phyloP scores from a whole-genome alignment of 2,797 vertebrate species.

The Acanthis flammea region DNA sequence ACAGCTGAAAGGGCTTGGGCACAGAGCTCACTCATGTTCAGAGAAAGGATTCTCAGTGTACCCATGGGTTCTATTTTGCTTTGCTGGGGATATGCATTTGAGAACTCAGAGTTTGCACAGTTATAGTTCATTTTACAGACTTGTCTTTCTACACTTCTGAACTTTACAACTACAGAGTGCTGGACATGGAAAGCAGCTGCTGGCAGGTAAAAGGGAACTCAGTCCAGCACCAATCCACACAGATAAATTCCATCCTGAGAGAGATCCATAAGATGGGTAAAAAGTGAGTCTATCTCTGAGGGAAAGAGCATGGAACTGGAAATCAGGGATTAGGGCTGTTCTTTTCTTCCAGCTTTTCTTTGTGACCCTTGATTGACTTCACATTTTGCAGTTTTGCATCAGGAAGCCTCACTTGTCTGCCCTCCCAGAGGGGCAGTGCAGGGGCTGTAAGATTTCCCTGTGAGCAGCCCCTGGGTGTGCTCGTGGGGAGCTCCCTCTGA shows the following conservation, averaged over 20 bases:
- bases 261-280: background rate
- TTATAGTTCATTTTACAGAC: background rate
- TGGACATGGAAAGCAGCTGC: background rate
- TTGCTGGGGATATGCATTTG: background rate
- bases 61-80: background rate
- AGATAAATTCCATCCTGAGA: background rate
- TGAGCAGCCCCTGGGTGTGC: too few species aligned
- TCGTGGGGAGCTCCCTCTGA: background rate
- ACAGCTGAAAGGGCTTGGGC: background rate
- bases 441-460: background rate
- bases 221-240: background rate
- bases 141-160: background rate
- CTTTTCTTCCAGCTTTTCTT: background rate
- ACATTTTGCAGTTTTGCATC: background rate
- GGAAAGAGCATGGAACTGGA: background rate
- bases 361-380: background rate
- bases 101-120: background rate
- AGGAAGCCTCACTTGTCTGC: accelerated
- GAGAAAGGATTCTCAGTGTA: background rate
- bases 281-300: background rate
- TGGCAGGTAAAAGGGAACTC: background rate
- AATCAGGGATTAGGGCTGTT: background rate
- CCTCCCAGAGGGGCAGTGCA: background rate
- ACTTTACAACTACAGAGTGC: background rate
- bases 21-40: background rate